Conservation (phyloP, 2,888 invertebrate species). For the Chymomyza amoena region DNA sequence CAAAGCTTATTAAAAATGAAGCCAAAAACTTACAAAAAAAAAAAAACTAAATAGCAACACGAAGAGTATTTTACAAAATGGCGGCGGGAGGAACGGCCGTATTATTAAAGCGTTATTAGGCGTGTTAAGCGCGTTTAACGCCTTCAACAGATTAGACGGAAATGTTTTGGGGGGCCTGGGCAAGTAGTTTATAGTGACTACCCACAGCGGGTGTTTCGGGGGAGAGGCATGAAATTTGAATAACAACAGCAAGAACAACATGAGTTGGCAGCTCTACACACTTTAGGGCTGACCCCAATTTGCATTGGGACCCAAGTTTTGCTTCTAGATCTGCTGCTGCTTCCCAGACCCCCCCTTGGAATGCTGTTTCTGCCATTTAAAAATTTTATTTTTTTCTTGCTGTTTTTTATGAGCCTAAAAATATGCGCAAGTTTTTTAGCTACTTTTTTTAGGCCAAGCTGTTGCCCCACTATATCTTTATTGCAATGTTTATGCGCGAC, state of each 20-base stretch:
- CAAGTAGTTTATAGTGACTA: neutral
- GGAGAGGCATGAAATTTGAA: neutral
- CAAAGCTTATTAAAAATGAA: neutral
- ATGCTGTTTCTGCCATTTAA: neutral
- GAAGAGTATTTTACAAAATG: neutral
- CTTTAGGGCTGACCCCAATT: slow-evolving; percentile 4
- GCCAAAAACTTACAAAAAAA: neutral
- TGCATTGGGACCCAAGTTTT: neutral
- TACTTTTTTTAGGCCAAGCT: neutral
- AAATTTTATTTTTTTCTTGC: neutral
- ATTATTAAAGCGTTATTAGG: neutral
- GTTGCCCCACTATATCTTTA: too few species aligned
- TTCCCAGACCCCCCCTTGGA: neutral
- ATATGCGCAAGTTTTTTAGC: neutral
- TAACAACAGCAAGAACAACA: neutral
- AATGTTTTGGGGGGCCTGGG: neutral
- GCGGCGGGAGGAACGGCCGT: neutral
- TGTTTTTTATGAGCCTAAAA: neutral
- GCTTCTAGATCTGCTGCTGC: neutral
- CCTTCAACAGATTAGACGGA: neutral
- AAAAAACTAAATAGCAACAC: neutral
- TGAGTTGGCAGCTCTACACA: neutral
- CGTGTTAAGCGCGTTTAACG: slow-evolving; percentile 8
- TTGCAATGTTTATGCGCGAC: too few species aligned
- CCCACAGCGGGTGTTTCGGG: too few species aligned